These are phyloP conservation scores for Nineta flava DNA, from an alignment of 2,888 invertebrate genomes.

Conservation along the genomic window DNA sequence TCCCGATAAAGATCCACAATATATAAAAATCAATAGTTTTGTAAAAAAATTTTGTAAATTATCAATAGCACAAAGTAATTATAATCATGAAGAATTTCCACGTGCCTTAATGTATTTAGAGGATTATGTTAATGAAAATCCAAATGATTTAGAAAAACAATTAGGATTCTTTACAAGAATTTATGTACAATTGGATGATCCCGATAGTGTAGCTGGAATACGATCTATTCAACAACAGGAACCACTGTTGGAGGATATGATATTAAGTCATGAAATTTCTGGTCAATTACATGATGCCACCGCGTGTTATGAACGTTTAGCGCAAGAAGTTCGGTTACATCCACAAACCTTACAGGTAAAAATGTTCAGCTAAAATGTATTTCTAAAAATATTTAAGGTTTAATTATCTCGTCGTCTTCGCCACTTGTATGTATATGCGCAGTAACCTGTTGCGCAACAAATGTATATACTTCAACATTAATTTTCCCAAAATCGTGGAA, in stretches of 20 bases:
- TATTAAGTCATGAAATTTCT: slow-evolving; percentile 69
- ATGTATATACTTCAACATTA: no score
- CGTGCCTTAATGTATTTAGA: slow-evolving; percentile 63
- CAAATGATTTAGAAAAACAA: slow-evolving; percentile 37
- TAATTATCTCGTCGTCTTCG: background rate
- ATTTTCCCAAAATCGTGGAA: no score
- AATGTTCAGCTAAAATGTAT: slow-evolving; percentile 8
- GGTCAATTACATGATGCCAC: slow-evolving; percentile 74
- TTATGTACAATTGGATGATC: slow-evolving; percentile 76
- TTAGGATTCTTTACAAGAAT: slow-evolving; percentile 56
- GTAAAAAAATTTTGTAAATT: slow-evolving; percentile 40
- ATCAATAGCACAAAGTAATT: slow-evolving; percentile 54
- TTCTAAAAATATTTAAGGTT: no score
- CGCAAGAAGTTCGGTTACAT: slow-evolving; percentile 33
- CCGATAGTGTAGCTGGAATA: slow-evolving; percentile 73
- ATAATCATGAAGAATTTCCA: slow-evolving; percentile 56
- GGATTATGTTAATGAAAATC: slow-evolving; percentile 45
- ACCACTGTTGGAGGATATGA: slow-evolving; percentile 65
- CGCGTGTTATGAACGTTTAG: slow-evolving; percentile 72
- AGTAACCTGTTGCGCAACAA: slow-evolving; percentile 21
- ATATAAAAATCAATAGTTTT: slow-evolving; percentile 19
- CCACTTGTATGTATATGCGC: background rate
- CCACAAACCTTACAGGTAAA: slow-evolving; percentile 27
- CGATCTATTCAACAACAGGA: slow-evolving; percentile 57
- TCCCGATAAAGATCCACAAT: slow-evolving; percentile 18